These are phyloP conservation scores for Parnassius mnemosyne DNA, from an alignment of 2,888 invertebrate species.

Conservation along the genomic window DNA sequence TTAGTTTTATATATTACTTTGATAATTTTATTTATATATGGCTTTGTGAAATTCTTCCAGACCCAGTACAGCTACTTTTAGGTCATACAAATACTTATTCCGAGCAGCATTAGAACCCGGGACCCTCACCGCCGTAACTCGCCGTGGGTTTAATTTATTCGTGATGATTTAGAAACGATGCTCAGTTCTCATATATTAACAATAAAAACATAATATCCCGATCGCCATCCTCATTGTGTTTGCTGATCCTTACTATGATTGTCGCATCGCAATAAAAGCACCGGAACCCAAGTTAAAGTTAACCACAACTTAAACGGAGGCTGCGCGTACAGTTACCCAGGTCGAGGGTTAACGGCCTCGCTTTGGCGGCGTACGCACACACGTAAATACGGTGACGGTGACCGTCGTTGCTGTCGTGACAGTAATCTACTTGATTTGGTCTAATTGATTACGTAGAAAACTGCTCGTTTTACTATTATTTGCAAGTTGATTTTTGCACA, in stretches of 20 bases:
- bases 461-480: constrained; percentile 6
- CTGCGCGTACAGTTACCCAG: constrained; percentile 47
- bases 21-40: too few species aligned
- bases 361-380: constrained; percentile 13
- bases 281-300: constrained; percentile 33
- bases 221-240: too few species aligned
- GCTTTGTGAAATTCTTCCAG: too few species aligned
- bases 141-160: too few species aligned
- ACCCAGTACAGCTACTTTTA: too few species aligned
- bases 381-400: constrained; percentile 8
- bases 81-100: too few species aligned
- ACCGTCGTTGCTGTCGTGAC: constrained; percentile 4
- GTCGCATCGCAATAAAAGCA: constrained; percentile 29
- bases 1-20: too few species aligned
- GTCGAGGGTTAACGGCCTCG: constrained; percentile 50
- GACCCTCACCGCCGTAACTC: too few species aligned
- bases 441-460: constrained; percentile 10
- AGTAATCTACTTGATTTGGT: constrained; percentile 15
- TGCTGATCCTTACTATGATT: constrained; percentile 24
- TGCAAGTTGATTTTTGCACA: background rate
- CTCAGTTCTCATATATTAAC: too few species aligned
- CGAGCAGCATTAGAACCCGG: too few species aligned
- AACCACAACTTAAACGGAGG: constrained; percentile 25
- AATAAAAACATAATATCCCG: too few species aligned
- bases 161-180: too few species aligned